Evolutionary conservation across 2,113 vertebrate genomes (phyloP).

Genomic region (Sturnus vulgaris): DNA sequence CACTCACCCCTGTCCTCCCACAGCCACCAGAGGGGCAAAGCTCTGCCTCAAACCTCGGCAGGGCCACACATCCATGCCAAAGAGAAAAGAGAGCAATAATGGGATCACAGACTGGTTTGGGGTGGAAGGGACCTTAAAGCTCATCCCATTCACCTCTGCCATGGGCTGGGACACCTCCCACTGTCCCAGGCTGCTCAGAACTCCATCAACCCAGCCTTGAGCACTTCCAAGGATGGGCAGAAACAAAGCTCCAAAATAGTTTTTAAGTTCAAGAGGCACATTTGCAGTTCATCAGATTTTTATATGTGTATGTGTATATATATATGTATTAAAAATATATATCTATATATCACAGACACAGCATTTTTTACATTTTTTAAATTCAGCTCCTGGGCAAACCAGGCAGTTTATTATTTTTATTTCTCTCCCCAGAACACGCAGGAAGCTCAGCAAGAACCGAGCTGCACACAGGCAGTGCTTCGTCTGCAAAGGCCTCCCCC

Average conservation of each 20-base stretch:
- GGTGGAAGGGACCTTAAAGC: background rate
- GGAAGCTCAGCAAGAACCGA: background rate
- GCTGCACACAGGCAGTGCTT: accelerated
- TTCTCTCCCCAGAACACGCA: background rate
- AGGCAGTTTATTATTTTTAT: background rate
- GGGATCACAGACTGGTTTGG: no score
- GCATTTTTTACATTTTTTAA: background rate
- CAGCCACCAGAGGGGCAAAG: background rate
- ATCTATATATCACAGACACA: background rate
- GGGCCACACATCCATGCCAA: background rate
- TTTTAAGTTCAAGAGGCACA: background rate
- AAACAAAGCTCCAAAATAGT: background rate
- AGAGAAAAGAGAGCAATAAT: background rate
- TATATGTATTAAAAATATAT: background rate
- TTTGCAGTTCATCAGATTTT: background rate
- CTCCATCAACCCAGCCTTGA: background rate
- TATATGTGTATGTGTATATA: background rate
- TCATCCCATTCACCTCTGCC: background rate
- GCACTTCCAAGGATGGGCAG: background rate
- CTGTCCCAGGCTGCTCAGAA: background rate
- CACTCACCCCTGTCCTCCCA: background rate
- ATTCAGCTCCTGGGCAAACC: background rate
- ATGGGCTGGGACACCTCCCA: background rate
- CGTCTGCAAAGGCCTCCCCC: background rate
- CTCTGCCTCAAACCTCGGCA: background rate